A percentile compares a stretch with the other conserved stretches of the same genome.
These are phyloP conservation scores for Zoroaster sp. DNA, from an alignment of 53 echinoderm and acorn worm genomes.

Conservation along the genomic window DNA sequence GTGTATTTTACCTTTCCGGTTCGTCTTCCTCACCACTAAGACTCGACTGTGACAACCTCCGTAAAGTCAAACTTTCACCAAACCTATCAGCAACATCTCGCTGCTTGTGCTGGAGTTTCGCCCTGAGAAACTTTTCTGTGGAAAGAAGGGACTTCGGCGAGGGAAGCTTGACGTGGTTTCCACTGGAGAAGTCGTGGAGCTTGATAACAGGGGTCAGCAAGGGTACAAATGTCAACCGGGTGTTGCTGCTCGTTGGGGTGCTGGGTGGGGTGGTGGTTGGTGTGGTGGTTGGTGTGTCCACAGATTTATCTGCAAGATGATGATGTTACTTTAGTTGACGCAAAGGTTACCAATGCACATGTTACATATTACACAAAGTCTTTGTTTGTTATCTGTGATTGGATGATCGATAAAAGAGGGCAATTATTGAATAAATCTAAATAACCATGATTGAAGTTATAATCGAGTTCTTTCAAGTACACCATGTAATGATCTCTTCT, in stretches of 20 bases:
- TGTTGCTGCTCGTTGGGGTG: constrained; percentile 36
- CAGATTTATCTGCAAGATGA: constrained; percentile 16
- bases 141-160: constrained; percentile 36
- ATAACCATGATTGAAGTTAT: too few species aligned
- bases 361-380: too few species aligned
- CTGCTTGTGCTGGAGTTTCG: constrained; percentile 21
- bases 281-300: constrained; percentile 36
- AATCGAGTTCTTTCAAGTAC: too few species aligned
- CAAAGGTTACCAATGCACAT: neutral
- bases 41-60: constrained; percentile 77
- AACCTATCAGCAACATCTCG: constrained; percentile 41
- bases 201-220: constrained; percentile 69
- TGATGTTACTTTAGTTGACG: neutral
- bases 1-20: constrained; percentile 23
- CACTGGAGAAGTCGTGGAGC: constrained; percentile 50
- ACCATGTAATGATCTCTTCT: too few species aligned
- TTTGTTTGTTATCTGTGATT: too few species aligned
- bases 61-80: constrained; percentile 63
- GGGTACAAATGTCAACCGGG: constrained; percentile 6
- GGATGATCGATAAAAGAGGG: too few species aligned
- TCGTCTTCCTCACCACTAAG: constrained; percentile 57
- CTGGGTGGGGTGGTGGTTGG: constrained; percentile 54
- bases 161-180: constrained; percentile 27
- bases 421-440: too few species aligned
- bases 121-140: constrained; percentile 26